Evolutionary conservation across 2,888 invertebrate genomes (phyloP).

Genomic region (Drosophila mimetica): DNA sequence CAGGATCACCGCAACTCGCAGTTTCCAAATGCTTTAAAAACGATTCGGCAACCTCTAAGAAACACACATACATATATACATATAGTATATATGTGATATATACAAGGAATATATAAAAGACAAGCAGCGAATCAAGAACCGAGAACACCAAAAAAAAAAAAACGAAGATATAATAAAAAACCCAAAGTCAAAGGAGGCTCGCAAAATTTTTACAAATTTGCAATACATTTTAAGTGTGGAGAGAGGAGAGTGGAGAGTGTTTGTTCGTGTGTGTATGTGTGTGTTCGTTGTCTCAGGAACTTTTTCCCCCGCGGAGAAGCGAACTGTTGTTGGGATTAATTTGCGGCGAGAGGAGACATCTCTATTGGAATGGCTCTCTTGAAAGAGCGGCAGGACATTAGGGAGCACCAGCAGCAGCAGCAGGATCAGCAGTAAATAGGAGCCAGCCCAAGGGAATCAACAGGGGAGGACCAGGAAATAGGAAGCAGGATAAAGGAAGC

Average conservation of each 20-base stretch:
- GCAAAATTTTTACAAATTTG: slow-evolving; percentile 36
- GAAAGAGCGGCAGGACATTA: slow-evolving; percentile 32
- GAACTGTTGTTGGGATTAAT: not conserved
- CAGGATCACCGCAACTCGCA: slow-evolving; percentile 21
- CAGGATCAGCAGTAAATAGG: slow-evolving; percentile 24
- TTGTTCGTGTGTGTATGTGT: slow-evolving; percentile 1
- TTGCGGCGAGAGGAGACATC: not conserved
- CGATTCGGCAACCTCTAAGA: slow-evolving; percentile 14
- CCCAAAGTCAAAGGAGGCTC: slow-evolving; percentile 37
- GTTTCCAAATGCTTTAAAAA: slow-evolving; percentile 32
- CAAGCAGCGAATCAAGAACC: slow-evolving; percentile 18
- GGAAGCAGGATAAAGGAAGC: slow-evolving; percentile 7
- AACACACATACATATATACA: not conserved
- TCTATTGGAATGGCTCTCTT: slow-evolving; percentile 33
- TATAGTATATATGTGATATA: not conserved
- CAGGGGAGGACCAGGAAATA: not conserved
- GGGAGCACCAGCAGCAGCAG: slow-evolving; percentile 42
- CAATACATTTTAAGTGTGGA: slow-evolving; percentile 25
- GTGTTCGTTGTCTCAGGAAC: not conserved
- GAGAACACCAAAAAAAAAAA: slow-evolving; percentile 21
- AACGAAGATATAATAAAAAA: not conserved
- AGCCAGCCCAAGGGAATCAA: slow-evolving; percentile 4
- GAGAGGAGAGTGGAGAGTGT: not conserved
- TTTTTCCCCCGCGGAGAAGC: not conserved
- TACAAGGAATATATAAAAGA: slow-evolving; percentile 8